Evolutionary conservation across 2,797 vertebrate species (phyloP).

Genomic region (Onychomys torridus): DNA sequence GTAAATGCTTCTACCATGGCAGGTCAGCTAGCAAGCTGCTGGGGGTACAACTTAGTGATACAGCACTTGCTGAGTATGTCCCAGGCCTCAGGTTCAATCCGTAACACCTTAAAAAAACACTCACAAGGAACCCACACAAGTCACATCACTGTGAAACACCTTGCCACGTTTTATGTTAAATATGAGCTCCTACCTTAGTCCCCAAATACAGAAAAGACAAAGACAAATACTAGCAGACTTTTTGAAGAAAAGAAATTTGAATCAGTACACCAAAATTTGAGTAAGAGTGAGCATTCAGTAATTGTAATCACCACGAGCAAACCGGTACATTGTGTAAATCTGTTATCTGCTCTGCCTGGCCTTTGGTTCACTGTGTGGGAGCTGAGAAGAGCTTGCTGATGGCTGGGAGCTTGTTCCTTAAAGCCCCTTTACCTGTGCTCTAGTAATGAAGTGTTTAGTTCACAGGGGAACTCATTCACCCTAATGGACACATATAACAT

Average conservation of each 20-base stretch:
- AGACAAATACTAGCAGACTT: background rate
- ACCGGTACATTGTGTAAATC: background rate
- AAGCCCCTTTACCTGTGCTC: background rate
- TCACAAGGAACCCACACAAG: background rate
- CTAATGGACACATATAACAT: background rate
- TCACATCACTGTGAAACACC: fast-evolving
- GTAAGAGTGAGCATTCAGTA: background rate
- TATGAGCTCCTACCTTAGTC: background rate
- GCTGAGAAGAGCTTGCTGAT: background rate
- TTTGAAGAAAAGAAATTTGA: background rate
- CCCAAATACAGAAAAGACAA: background rate
- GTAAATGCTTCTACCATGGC: background rate
- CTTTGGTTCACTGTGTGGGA: background rate
- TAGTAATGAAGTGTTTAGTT: background rate
- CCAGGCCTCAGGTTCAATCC: background rate
- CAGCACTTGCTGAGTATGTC: no score
- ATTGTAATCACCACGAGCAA: background rate
- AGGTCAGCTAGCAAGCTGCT: background rate
- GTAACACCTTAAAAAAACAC: background rate
- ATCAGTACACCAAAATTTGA: background rate
- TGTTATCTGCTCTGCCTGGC: background rate
- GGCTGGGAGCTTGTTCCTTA: background rate
- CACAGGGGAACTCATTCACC: background rate
- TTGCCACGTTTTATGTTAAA: background rate
- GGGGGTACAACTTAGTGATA: no score